Conservation (phyloP, 2,113 vertebrate genomes). For the Anhinga anhinga region DNA sequence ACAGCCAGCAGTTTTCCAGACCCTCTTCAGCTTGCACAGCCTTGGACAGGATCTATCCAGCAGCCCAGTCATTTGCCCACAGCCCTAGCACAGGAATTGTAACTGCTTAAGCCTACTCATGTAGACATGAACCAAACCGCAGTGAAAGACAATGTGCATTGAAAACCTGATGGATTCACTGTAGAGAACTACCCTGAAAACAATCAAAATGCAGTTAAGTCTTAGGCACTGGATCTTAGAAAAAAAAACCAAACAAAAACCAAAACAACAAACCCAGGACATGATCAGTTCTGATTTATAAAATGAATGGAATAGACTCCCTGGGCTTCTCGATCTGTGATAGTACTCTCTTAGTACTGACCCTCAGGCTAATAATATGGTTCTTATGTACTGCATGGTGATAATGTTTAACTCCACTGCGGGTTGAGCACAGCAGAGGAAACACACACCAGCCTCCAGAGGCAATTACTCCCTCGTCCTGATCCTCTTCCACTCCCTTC, state of each 20-base stretch:
- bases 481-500: background rate
- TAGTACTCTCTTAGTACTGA: background rate
- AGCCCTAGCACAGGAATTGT: background rate
- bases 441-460: background rate
- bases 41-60: background rate
- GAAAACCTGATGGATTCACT: background rate
- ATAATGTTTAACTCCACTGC: background rate
- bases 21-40: background rate
- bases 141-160: background rate
- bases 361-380: background rate
- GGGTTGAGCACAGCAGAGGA: background rate
- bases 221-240: background rate
- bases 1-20: background rate
- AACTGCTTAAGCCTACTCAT: background rate
- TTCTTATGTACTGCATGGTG: background rate
- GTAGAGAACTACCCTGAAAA: background rate
- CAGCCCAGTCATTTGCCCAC: fast-evolving
- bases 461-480: background rate
- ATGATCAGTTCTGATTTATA: background rate
- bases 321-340: background rate
- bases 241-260: no score
- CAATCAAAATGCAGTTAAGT: background rate
- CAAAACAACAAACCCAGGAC: background rate
- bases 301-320: background rate
- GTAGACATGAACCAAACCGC: fast-evolving